phyloP scores from a whole-genome alignment of 2,113 vertebrate species.

The Sinocyclocheilus anophthalmus region DNA sequence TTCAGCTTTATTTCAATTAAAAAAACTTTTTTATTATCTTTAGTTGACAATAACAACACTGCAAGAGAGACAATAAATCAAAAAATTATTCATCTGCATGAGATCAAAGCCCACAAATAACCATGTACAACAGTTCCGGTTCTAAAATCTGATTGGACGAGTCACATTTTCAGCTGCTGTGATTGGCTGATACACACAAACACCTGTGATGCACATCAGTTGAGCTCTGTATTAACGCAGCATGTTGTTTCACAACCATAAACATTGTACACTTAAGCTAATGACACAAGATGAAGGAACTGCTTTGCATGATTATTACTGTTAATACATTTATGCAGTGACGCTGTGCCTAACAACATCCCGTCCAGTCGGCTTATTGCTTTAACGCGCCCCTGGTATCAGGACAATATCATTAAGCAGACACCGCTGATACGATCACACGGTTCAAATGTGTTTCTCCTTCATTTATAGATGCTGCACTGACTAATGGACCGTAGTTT shows the following conservation, averaged over 20 bases:
- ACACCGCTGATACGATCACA: neutral
- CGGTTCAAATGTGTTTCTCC: neutral
- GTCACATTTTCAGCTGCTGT: neutral
- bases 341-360: neutral
- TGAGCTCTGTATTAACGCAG: neutral
- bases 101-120: neutral
- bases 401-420: slow-evolving; percentile 5
- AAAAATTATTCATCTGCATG: neutral
- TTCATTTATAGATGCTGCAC: neutral
- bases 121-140: neutral
- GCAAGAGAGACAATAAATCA: neutral
- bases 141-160: neutral
- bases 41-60: too few relatives aligned
- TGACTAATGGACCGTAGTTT: slow-evolving; percentile 10
- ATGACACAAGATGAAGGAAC: neutral
- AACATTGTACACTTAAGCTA: neutral
- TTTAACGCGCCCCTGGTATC: neutral
- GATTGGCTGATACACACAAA: neutral
- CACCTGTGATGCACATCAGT: neutral
- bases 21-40: too few relatives aligned
- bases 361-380: neutral
- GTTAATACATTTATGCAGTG: neutral
- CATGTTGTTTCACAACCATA: neutral
- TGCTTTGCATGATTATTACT: neutral
- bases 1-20: too few relatives aligned